Conservation (phyloP, 2,888 invertebrate genomes). For the Machimus rusticus region DNA sequence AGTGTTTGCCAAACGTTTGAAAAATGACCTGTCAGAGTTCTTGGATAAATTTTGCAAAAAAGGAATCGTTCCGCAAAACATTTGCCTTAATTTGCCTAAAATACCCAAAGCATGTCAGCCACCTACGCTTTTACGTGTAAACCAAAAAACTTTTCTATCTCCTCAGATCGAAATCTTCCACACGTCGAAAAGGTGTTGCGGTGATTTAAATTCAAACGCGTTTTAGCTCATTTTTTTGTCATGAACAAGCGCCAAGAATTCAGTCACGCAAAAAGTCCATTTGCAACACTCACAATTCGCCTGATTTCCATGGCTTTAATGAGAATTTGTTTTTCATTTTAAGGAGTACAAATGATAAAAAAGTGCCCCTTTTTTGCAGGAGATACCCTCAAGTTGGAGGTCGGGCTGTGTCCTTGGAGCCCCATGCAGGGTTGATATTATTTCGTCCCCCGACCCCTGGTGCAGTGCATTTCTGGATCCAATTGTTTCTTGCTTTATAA, state of each 20-base stretch:
- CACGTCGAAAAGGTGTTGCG: neutral
- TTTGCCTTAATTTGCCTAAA: neutral
- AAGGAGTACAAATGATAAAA: neutral
- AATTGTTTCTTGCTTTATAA: neutral
- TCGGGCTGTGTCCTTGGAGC: neutral
- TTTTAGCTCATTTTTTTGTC: neutral
- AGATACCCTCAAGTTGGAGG: neutral
- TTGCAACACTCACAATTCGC: neutral
- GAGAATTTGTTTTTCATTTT: neutral
- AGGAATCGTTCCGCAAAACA: neutral
- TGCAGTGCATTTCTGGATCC: neutral
- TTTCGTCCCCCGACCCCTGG: neutral
- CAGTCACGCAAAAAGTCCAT: neutral
- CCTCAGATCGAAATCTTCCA: neutral
- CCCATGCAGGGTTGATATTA: neutral
- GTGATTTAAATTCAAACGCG: neutral
- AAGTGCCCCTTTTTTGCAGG: neutral
- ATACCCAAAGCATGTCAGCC: neutral
- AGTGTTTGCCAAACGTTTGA: neutral
- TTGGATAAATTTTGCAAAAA: neutral
- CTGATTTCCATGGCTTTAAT: neutral
- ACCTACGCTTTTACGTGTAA: neutral
- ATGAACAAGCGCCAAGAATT: neutral
- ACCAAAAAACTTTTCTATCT: neutral
- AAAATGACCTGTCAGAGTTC: neutral